Percentiles rank a stretch among this genome's conserved stretches.
These are phyloP conservation scores for Macquaria australasica DNA, from an alignment of 2,113 vertebrate genomes.

Conservation along the genomic window DNA sequence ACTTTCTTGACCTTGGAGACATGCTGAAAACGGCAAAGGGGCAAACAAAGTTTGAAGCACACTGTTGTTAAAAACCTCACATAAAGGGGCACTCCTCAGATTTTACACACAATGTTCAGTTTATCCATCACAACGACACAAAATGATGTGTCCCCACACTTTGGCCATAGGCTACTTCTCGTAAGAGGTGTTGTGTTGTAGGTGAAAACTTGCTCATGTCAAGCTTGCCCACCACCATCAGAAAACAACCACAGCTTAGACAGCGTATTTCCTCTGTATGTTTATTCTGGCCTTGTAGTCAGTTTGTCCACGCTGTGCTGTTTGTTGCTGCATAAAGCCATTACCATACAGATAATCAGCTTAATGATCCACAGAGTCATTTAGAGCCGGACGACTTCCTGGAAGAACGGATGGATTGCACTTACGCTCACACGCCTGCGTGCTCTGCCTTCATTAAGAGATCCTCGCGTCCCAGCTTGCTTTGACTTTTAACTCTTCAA, in stretches of 20 bases:
- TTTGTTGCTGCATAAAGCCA: conserved; percentile 34
- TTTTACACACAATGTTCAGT: too few species aligned
- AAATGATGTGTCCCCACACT: too few species aligned
- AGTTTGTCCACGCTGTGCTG: background rate
- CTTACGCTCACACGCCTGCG: conserved; percentile 23
- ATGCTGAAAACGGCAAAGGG: too few species aligned
- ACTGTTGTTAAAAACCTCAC: too few species aligned
- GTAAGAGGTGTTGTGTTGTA: background rate
- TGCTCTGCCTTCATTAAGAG: background rate
- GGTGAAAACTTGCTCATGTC: background rate
- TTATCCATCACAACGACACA: too few species aligned
- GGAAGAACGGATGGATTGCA: conserved; percentile 19
- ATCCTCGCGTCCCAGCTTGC: background rate
- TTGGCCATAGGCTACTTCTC: background rate
- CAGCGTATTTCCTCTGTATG: background rate
- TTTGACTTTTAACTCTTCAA: too few species aligned
- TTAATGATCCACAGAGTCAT: conserved; percentile 61
- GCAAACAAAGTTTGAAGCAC: too few species aligned
- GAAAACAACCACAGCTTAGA: background rate
- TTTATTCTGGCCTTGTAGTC: background rate
- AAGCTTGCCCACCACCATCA: too few species aligned
- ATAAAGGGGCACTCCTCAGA: too few species aligned
- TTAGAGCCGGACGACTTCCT: conserved; percentile 61
- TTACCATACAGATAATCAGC: conserved; percentile 45
- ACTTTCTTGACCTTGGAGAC: background rate